Base-by-base conservation (phyloP, 2,113 vertebrate species). In the Eulemur rufifrons region DNA sequence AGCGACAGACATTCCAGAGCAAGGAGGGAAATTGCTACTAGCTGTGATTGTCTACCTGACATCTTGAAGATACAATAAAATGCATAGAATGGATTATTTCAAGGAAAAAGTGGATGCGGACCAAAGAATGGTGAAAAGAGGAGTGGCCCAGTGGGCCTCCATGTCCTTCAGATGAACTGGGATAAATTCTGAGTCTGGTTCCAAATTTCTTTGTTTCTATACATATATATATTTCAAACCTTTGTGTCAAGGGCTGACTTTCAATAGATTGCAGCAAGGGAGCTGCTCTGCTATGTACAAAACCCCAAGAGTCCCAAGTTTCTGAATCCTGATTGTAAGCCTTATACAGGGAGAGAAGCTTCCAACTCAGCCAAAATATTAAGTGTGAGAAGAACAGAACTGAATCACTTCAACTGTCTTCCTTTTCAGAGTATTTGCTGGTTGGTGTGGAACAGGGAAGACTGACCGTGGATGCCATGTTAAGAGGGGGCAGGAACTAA, bases 21-120 rank as follows among this genome's bases (percentile, higher is more conserved):
- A 88, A 95, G 37, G 42, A 91, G 23, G 37, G n/a, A 5, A 74
- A 61, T 68, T 76, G 37, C 56, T 32, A 20, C 14, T 61, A 50
- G 74, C 64, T 86, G 27, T 61, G 69, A 68, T 9, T 45, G 39
- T 84, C 68, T 61, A 59, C 63, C 14, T 84, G 56, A 93, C 37
- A 86, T 47, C 29, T 78, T 64, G 68, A 69, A 73, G 66, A 77
- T 59, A 80, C 6, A 91, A 92, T 77, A 83, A 90, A 89, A 94
- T 69, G 17, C 42, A 66, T 0, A 54, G 68, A 73, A 47, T 42
- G 32, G 47, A 69, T 95, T 14, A 37, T 77, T 93, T 85, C 80
- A 88, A 91, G 71, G 61, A 73, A 39, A 52, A 92, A 91, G 34
- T 77, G 23, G 71, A 25, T 42, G 78, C 78, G 27, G 50, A 76